Base-by-base conservation (phyloP, 2,113 vertebrate species). In the Trematomus loennbergii region DNA sequence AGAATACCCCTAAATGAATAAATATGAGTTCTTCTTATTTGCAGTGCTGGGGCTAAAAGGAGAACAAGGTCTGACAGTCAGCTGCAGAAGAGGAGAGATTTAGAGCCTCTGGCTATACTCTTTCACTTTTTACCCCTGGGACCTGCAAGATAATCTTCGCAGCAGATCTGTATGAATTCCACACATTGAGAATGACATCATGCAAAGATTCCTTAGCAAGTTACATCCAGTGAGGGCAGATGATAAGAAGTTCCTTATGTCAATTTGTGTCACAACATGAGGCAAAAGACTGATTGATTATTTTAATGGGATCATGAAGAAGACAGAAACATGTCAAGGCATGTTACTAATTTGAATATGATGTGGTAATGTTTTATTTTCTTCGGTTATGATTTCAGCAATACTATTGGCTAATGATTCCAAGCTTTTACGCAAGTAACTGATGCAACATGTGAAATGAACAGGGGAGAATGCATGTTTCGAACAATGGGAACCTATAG, bases 121-220 rank as follows among this genome's bases (percentile, higher is more conserved):
- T 67, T 72, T 79, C 72, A 50, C 69, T 67, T 57, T 53, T 67
- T 54, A 58, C 67, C 53, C 75, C 54, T 1, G 33, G 69, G 65
- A 83, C 8, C 62, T 74, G 75, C 65, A 78, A 89, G 80, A 71
- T 58, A 61, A 93, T 89, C 86, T 81, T 71, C 29, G 50, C 55
- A 45, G 70, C 79, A 79, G 60, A 85, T 80, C 69, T 64, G 18
- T 67, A 82, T 86, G 86, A 90, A 91, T 91, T 92, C 90, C 89
- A 75, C 67, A 81, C 62, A 67, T 46, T 75, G 43, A 4, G 78
- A 81, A 87, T 93, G 90, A 94, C 88, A 88, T 93, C 89, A 93
- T 80, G 64, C 84, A 82, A n/a, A 87, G 87, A 94, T 92, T 92
- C 92, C 75, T 86, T n/a, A 84, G 93, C 93, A 91, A 79, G 93